These are phyloP conservation scores for Drosophila sproati DNA, from an alignment of 1,140 invertebrate species.

Conservation along the genomic window DNA sequence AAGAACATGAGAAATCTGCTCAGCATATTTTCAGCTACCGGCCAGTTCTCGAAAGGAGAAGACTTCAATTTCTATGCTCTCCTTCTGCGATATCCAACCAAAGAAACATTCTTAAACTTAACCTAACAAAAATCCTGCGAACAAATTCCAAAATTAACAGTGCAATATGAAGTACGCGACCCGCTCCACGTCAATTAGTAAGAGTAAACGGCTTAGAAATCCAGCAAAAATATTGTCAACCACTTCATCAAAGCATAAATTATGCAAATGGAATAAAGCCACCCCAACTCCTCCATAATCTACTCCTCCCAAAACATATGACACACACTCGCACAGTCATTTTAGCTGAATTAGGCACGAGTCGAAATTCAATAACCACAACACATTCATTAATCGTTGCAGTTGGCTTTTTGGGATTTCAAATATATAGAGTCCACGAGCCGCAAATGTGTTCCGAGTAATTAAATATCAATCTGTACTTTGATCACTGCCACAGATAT, in stretches of 20 bases:
- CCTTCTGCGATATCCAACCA: too few species aligned
- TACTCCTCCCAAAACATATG: too few species aligned
- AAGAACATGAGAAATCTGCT: too few species aligned
- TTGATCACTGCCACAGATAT: neutral
- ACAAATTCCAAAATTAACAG: neutral
- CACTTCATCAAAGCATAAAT: constrained; percentile 32
- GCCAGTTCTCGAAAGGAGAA: too few species aligned
- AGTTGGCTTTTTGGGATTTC: constrained; percentile 9
- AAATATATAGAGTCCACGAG: neutral
- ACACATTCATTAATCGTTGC: constrained; percentile 41
- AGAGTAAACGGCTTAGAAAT: constrained; percentile 12
- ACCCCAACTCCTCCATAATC: neutral
- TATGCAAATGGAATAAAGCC: constrained; percentile 3
- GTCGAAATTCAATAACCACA: constrained; percentile 42
- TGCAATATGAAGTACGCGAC: constrained; percentile 18
- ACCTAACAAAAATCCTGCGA: neutral
- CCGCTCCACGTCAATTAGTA: neutral
- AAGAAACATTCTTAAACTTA: too few species aligned
- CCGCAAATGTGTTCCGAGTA: constrained; percentile 12
- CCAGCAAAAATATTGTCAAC: neutral
- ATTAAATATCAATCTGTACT: constrained; percentile 36
- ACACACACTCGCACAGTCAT: neutral
- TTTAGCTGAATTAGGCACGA: neutral
- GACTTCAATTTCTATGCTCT: too few species aligned
- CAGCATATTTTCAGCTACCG: too few species aligned